Evolutionary conservation across 2,888 invertebrate genomes (phyloP), one percentile per base, ranked within the genome.

Genomic region (Cheilosia scutellata): DNA sequence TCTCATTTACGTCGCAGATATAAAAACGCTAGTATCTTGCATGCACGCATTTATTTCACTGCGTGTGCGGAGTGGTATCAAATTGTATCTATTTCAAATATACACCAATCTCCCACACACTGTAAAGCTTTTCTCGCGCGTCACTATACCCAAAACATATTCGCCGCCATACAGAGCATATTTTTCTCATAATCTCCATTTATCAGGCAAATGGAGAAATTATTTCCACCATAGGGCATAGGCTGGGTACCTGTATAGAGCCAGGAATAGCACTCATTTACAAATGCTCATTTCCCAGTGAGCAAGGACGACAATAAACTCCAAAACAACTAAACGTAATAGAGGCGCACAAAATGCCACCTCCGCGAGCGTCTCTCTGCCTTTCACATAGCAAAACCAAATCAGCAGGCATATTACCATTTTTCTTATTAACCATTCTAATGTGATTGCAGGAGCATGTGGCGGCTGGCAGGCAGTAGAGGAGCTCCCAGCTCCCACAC

Each of bases 381-480:
- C n/a, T n/a, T n/a, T n/a, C n/a, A n/a, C 51, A 11, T 42, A 60
- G 27, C 13, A 47, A 49, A 60, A 77, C 65, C 77, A 77, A 82
- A 78, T 78, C 77, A 83, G 82, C 49, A 66, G 66, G 83, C 66
- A 79, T 53, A 83, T 83, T 70, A 83, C 72, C 83, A 79, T 83
- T 78, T 83, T 78, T 83, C 83, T 79, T 83, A 83, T 83, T 79
- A 83, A 70, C 63, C 79, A 74, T 82, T 78, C 82, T 66, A 72
- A 83, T 83, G 66, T 78, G 82, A 79, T 78, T 79, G 83, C 83
- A 74, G 60, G 33, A 74, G 68, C 74, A 78, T 82, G 33, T 33
- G 55, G 31, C n/a, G 37, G 37, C 29, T 37, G 4, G 37, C 29
- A 29, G 29, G 29, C 47, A 40, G 9, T 44, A 7, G 6, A 40